Conservation (phyloP, 2,113 vertebrate genomes). For the Okapia johnstoni region DNA sequence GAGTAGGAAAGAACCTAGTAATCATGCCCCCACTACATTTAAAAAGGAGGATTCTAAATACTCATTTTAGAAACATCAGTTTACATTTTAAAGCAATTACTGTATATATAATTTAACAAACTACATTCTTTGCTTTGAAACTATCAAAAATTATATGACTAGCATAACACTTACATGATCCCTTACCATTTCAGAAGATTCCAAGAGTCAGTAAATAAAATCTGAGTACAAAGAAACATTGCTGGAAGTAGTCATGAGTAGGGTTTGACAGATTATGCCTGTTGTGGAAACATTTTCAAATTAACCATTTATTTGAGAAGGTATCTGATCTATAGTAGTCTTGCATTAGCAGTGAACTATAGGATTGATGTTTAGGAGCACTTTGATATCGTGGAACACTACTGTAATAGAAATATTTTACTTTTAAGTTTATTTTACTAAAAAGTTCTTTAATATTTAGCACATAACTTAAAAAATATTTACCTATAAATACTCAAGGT, state of each 20-base stretch:
- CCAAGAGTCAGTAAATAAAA: constrained; percentile 3
- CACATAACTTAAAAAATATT: neutral
- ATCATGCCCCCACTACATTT: constrained; percentile 19
- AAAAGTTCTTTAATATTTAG: neutral
- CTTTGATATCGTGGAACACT: neutral
- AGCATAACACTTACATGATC: constrained; percentile 27
- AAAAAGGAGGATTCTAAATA: constrained; percentile 54
- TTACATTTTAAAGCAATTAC: constrained; percentile 64
- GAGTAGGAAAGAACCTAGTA: constrained; percentile 26
- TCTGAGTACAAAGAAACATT: constrained; percentile 16
- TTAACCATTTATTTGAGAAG: constrained; percentile 17
- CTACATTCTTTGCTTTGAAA: constrained; percentile 50
- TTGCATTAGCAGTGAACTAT: neutral
- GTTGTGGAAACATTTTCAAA: constrained; percentile 8
- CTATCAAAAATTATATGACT: constrained; percentile 32
- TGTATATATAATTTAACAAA: constrained; percentile 51
- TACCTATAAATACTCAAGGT: neutral
- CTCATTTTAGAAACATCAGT: constrained; percentile 51
- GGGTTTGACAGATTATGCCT: neutral
- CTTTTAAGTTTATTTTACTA: constrained; percentile 25
- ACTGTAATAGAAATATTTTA: neutral
- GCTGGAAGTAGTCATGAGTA: neutral
- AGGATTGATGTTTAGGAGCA: neutral
- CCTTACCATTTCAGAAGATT: constrained; percentile 1
- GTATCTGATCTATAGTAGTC: neutral